phyloP scores from a whole-genome alignment of 2,888 invertebrate species.

The Mythimna lalbum region DNA sequence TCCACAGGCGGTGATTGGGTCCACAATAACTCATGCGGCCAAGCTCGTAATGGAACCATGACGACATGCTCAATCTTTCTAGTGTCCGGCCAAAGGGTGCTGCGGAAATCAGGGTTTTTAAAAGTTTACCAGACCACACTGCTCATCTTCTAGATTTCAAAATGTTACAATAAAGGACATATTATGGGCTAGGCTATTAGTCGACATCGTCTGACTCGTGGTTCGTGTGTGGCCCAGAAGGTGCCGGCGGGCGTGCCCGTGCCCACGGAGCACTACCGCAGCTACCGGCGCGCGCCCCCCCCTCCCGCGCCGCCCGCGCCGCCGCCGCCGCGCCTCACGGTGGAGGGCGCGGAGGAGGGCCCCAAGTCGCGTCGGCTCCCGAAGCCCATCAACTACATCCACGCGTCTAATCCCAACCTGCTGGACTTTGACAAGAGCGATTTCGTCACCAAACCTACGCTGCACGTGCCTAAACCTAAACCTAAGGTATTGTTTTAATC shows the following conservation, averaged over 20 bases:
- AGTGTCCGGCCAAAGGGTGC: too few species aligned
- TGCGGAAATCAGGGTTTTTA: too few species aligned
- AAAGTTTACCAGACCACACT: too few species aligned
- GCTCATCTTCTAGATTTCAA: too few species aligned
- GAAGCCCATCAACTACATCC: constrained; percentile 92
- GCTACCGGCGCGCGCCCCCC: constrained; percentile 88
- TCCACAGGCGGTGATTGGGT: too few species aligned
- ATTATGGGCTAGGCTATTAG: too few species aligned
- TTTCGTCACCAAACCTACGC: constrained; percentile 75
- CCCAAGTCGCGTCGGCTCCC: constrained; percentile 68
- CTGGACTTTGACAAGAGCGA: constrained; percentile 91
- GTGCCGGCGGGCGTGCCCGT: constrained; percentile 91
- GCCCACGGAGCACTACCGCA: constrained; percentile 95
- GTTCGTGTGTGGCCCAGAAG: constrained; percentile 59
- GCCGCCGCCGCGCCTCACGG: constrained; percentile 90
- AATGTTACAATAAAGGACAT: too few species aligned
- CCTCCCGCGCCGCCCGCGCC: constrained; percentile 82
- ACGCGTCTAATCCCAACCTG: constrained; percentile 93
- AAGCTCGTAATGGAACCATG: too few species aligned
- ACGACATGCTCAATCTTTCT: too few species aligned
- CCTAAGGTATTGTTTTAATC: constrained; percentile 57
- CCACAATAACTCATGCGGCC: too few species aligned
- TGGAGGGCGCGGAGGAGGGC: constrained; percentile 55
- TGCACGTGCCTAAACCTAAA: constrained; percentile 76
- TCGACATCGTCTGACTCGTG: too few species aligned